Base-by-base conservation (phyloP, 2,888 invertebrate species). In the Muschampia staudingeri region DNA sequence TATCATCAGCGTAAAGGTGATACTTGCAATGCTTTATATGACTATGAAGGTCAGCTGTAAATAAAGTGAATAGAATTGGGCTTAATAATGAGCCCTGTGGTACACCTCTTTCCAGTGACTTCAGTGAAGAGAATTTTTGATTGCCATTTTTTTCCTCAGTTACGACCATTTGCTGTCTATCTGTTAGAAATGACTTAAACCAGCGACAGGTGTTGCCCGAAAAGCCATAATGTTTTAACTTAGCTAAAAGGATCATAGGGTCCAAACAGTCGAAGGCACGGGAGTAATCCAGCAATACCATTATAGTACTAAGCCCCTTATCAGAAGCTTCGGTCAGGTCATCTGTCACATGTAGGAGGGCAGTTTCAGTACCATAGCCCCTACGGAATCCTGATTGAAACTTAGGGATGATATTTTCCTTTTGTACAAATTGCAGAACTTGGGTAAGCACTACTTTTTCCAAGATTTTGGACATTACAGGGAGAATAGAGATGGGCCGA, bases 281-380 rank as follows among this genome's bases (percentile, higher is more conserved):
- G 9, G 78, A 78, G 30, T 71, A 78, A 19, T 78, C 78, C n/a
- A 78, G 71, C 6, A 78, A 42, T 8, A 78, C 56, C 71, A 70
- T 52, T 40, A 78, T 72, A 61, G 56, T 71, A 30, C 78, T 78
- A 14, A 71, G 71, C 8, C 56, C 8, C 56, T 12, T 70, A n/a
- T 71, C 78, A 8, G 78, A 72, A 19, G 71, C 71, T 40, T 78
- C 71, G n/a, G 52, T 52, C 34, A 75, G 56, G 16, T 72, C 30
- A 25, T 72, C 73, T 19, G 72, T 72, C 0, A 71, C 71, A 25
- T 78, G 44, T 19, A 78, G 48, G n/a, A 78, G 40, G 25, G 78
- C 78, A 11, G 78, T 78, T 78, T 78, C 70, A 40, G 70, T 70
- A 40, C 70, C 42, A 40, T 40, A 19, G 19, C 70, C 12, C n/a